A percentile compares a stretch with the other conserved stretches of the same genome.
Conservation (phyloP, 2,888 invertebrate genomes). For the Diarsia dahlii region DNA sequence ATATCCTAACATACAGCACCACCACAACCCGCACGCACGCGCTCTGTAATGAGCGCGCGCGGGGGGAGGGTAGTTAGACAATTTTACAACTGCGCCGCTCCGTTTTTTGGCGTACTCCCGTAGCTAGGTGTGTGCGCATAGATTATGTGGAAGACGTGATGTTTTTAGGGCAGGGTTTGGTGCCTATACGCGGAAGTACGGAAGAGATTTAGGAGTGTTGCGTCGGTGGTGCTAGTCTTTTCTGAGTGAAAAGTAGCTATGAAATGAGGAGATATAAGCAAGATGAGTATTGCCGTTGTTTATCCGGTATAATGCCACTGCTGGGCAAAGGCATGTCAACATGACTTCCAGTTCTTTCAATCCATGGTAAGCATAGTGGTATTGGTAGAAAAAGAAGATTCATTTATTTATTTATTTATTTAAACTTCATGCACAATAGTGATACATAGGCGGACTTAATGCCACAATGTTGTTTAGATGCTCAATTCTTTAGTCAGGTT, state of each 20-base stretch:
- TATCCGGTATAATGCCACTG: no score
- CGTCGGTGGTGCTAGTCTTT: neutral
- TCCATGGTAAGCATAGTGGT: neutral
- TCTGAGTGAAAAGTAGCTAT: neutral
- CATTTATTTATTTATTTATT: no score
- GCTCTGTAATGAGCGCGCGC: constrained; percentile 88
- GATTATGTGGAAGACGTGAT: constrained; percentile 74
- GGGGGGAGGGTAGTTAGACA: constrained; percentile 90
- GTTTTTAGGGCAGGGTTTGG: constrained; percentile 12
- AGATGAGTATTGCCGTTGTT: neutral
- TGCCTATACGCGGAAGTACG: constrained; percentile 43
- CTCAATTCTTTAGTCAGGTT: no score
- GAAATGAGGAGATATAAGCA: neutral
- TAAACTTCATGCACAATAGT: no score
- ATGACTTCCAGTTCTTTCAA: neutral
- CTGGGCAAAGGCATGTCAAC: no score
- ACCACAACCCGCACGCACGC: constrained; percentile 82
- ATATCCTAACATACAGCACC: constrained; percentile 64
- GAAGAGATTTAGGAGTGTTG: neutral
- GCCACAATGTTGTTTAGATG: no score
- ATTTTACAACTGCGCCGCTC: constrained; percentile 90
- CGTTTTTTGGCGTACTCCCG: constrained; percentile 89
- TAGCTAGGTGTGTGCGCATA: constrained; percentile 86
- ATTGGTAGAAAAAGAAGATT: neutral
- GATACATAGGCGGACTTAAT: no score